phyloP scores from a whole-genome alignment of 37 sponge, comb jelly and placozoan species.

The Dysidea cf. avara region DNA sequence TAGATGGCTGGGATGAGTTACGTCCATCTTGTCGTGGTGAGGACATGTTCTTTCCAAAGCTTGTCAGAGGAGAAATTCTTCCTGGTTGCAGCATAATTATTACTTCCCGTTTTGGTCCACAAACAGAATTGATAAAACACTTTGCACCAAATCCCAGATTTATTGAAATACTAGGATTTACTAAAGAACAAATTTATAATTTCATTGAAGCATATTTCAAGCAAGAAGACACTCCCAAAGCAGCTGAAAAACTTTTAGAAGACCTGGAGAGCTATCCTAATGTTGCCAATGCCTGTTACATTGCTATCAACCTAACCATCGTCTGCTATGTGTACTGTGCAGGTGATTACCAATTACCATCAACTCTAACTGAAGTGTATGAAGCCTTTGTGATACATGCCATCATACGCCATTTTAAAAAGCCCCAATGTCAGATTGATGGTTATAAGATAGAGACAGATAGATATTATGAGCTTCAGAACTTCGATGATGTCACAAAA shows the following conservation, averaged over 20 bases:
- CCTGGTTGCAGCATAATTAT: slow-evolving; percentile 5
- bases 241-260: slow-evolving; percentile 9
- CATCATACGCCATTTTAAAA: slow-evolving; percentile 12
- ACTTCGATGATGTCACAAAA: not conserved
- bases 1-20: slow-evolving; percentile 47
- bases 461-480: not conserved
- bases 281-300: slow-evolving; percentile 20
- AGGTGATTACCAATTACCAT: slow-evolving; percentile 6
- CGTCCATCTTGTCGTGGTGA: not conserved
- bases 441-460: not conserved
- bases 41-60: slow-evolving; percentile 10
- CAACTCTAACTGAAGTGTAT: slow-evolving; percentile 37
- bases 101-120: slow-evolving; percentile 16
- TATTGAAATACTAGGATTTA: slow-evolving; percentile 29
- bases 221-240: not conserved
- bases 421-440: not conserved
- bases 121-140: not conserved
- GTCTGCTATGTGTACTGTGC: slow-evolving; percentile 29
- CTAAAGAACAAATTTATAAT: slow-evolving; percentile 19
- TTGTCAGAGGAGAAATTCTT: slow-evolving; percentile 8
- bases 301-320: slow-evolving; percentile 35
- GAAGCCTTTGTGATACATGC: slow-evolving; percentile 25
- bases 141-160: too few relatives aligned
- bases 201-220: slow-evolving; percentile 21
- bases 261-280: slow-evolving; percentile 25